Percentiles rank a stretch among this genome's conserved stretches.
Evolutionary conservation across 2,113 vertebrate species (phyloP).

Genomic region (Dipodomys spectabilis): DNA sequence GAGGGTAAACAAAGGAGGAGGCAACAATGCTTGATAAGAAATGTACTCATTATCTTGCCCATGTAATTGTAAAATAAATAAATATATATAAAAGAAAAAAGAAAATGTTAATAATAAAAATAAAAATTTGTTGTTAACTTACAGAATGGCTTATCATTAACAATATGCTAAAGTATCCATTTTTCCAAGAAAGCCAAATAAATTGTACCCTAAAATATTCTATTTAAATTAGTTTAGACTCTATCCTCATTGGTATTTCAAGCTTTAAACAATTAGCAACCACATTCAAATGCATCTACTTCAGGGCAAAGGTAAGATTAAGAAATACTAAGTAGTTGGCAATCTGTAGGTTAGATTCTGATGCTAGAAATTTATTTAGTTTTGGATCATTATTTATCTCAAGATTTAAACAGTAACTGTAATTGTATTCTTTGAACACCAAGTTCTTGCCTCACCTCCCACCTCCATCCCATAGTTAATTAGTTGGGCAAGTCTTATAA

Average conservation of each 20-base stretch:
- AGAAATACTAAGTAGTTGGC: background rate
- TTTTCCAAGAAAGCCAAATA: constrained; percentile 26
- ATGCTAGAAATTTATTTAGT: constrained; percentile 44
- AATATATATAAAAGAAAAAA: too few relatives aligned
- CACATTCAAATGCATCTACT: background rate
- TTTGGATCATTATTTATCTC: constrained; percentile 71
- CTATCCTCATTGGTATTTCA: constrained; percentile 23
- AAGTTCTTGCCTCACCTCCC: constrained; percentile 56
- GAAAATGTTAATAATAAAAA: background rate
- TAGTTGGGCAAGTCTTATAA: constrained; percentile 76
- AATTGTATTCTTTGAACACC: constrained; percentile 79
- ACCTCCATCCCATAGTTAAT: constrained; percentile 71
- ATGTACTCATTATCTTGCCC: too few relatives aligned
- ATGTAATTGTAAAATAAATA: too few relatives aligned
- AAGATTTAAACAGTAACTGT: constrained; percentile 75
- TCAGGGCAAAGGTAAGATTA: background rate
- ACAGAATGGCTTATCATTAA: background rate
- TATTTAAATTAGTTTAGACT: constrained; percentile 30
- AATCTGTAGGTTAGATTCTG: constrained; percentile 37
- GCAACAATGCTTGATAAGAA: too few relatives aligned
- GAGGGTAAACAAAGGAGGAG: too few relatives aligned
- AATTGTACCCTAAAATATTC: constrained; percentile 27
- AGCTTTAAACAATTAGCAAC: constrained; percentile 37
- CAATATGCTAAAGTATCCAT: background rate
- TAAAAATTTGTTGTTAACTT: background rate